Conservation (phyloP, 2,888 invertebrate species). For the Emesis castigata region DNA sequence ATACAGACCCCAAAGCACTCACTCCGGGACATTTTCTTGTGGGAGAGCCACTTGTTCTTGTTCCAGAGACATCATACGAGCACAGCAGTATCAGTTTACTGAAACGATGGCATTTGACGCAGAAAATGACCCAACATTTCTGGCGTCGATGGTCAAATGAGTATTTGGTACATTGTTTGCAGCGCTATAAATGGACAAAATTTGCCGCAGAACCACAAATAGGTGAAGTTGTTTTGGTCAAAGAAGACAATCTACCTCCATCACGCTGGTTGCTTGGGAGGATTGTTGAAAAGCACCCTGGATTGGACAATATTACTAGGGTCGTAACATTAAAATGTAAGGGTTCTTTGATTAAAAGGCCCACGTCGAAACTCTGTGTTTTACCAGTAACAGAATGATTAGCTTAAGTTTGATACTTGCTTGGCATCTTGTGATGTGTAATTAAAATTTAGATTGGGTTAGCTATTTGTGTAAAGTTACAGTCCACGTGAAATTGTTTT, state of each 20-base stretch:
- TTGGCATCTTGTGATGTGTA: neutral
- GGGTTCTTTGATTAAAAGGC: constrained; percentile 17
- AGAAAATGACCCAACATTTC: neutral
- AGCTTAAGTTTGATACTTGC: neutral
- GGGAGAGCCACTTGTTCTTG: constrained; percentile 40
- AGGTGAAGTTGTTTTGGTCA: constrained; percentile 23
- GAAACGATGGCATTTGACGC: constrained; percentile 5
- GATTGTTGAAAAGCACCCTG: constrained; percentile 33
- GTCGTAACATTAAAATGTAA: constrained; percentile 24
- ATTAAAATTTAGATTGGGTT: neutral
- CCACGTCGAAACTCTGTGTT: constrained; percentile 25
- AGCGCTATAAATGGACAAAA: neutral
- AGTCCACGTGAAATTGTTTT: neutral
- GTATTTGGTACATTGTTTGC: neutral
- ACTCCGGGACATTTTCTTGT: constrained; percentile 58
- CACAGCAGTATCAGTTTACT: constrained; percentile 2
- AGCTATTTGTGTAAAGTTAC: too few species aligned
- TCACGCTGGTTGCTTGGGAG: constrained; percentile 34
- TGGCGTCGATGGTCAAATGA: constrained; percentile 6
- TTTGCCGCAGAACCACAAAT: neutral
- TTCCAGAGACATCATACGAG: constrained; percentile 44
- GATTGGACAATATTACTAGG: constrained; percentile 22
- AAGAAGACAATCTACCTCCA: constrained; percentile 29
- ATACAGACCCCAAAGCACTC: constrained; percentile 10
- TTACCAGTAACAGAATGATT: constrained; percentile 6